These are phyloP conservation scores for Drosophila imparisetae DNA, from an alignment of 2,888 invertebrate genomes.

Conservation along the genomic window DNA sequence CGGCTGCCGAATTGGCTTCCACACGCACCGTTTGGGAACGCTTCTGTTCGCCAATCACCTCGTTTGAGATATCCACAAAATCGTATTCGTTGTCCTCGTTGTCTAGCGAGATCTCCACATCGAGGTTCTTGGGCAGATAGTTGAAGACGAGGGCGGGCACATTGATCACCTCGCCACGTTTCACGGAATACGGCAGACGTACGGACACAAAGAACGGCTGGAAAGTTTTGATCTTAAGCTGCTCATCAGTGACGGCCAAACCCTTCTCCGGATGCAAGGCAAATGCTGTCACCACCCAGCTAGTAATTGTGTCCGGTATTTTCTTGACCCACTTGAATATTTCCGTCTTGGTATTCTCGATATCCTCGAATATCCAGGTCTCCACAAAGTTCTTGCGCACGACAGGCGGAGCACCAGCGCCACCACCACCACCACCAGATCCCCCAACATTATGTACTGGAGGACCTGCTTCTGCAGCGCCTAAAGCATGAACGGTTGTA, in stretches of 20 bases:
- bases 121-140: constrained; percentile 90
- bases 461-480: background rate
- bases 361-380: constrained; percentile 88
- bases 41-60: constrained; percentile 93
- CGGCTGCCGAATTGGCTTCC: constrained; percentile 89
- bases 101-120: constrained; percentile 92
- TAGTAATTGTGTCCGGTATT: constrained; percentile 92
- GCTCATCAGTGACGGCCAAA: constrained; percentile 89
- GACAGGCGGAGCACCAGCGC: constrained; percentile 9
- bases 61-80: constrained; percentile 93
- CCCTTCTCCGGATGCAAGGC: constrained; percentile 90
- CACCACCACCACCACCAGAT: background rate
- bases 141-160: constrained; percentile 95
- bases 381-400: constrained; percentile 89
- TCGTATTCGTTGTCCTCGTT: constrained; percentile 92
- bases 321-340: constrained; percentile 83
- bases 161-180: constrained; percentile 94
- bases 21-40: constrained; percentile 89
- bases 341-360: constrained; percentile 71
- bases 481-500: background rate
- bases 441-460: rapidly evolving
- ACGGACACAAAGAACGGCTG: constrained; percentile 93
- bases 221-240: constrained; percentile 89
- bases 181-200: constrained; percentile 94
- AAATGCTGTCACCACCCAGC: constrained; percentile 93